phyloP scores from a whole-genome alignment of 2,797 vertebrate genomes.

The Mallotus villosus region DNA sequence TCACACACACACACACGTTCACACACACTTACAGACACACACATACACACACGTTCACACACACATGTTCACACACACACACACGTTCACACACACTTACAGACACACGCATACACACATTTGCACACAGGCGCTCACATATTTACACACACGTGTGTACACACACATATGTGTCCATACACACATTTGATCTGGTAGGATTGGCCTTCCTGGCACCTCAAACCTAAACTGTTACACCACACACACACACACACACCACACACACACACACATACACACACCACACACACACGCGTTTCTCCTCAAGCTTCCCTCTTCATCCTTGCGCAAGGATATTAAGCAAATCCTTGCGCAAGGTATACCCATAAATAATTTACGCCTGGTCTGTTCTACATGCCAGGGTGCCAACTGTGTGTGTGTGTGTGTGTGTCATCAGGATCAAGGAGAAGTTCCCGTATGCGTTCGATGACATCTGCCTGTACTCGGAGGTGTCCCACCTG shows the following conservation, averaged over 20 bases:
- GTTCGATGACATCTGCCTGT: conserved; percentile 87
- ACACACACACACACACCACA: too few species aligned
- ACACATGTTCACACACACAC: neutral
- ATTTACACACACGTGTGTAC: neutral
- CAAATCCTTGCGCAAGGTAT: neutral
- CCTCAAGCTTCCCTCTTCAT: neutral
- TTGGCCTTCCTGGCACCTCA: neutral
- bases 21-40: neutral
- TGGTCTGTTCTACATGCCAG: too few species aligned
- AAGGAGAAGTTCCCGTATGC: conserved; percentile 87
- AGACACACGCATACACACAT: neutral
- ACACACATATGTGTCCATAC: neutral
- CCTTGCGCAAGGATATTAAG: neutral
- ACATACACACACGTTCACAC: neutral
- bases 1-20: too few species aligned
- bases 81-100: neutral
- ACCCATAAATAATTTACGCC: too few species aligned
- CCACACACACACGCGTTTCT: too few species aligned
- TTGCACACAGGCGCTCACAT: neutral
- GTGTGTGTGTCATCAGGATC: conserved; percentile 66
- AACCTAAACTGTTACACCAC: neutral
- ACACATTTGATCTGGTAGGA: too few species aligned
- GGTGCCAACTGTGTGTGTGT: neutral
- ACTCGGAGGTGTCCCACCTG: conserved; percentile 85
- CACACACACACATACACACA: too few species aligned